A percentile compares a stretch with the other conserved stretches of the same genome.
Conservation (phyloP, 1,140 invertebrate genomes). For the Diabrotica undecimpunctata region DNA sequence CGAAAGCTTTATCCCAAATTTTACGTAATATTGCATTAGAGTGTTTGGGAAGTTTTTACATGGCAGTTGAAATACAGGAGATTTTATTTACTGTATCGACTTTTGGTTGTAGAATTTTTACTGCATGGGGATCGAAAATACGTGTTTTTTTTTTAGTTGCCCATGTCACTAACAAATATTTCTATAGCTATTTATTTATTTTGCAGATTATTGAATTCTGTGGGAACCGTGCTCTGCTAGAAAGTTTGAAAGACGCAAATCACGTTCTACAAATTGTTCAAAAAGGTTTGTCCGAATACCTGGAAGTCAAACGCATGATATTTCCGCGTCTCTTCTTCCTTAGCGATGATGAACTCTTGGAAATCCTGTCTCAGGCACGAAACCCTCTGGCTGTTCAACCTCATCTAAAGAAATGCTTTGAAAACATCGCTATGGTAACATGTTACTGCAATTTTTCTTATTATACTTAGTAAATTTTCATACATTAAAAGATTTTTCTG, state of each 20-base stretch:
- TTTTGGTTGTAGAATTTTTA: too few relatives aligned
- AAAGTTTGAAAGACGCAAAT: slow-evolving; percentile 65
- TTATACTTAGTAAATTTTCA: neutral
- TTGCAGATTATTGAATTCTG: slow-evolving; percentile 58
- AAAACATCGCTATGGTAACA: slow-evolving; percentile 67
- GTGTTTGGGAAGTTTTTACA: too few relatives aligned
- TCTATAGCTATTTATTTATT: neutral
- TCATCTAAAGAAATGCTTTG: slow-evolving; percentile 76
- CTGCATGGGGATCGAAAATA: too few relatives aligned
- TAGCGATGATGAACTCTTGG: slow-evolving; percentile 72
- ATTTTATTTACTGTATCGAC: too few relatives aligned
- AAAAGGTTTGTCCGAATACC: slow-evolving; percentile 69
- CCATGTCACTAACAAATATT: too few relatives aligned
- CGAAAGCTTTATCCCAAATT: too few relatives aligned
- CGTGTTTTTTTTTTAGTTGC: too few relatives aligned
- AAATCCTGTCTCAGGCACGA: slow-evolving; percentile 71
- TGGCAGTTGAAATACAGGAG: too few relatives aligned
- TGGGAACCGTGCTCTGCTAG: slow-evolving; percentile 58
- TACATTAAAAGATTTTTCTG: neutral
- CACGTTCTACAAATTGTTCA: slow-evolving; percentile 66
- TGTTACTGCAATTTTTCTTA: too few relatives aligned
- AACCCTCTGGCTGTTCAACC: slow-evolving; percentile 73
- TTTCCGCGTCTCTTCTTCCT: slow-evolving; percentile 78
- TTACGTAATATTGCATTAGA: too few relatives aligned
- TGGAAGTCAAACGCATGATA: slow-evolving; percentile 66